Base-by-base conservation (phyloP, 2,797 vertebrate species). In the Gallirallus australis region DNA sequence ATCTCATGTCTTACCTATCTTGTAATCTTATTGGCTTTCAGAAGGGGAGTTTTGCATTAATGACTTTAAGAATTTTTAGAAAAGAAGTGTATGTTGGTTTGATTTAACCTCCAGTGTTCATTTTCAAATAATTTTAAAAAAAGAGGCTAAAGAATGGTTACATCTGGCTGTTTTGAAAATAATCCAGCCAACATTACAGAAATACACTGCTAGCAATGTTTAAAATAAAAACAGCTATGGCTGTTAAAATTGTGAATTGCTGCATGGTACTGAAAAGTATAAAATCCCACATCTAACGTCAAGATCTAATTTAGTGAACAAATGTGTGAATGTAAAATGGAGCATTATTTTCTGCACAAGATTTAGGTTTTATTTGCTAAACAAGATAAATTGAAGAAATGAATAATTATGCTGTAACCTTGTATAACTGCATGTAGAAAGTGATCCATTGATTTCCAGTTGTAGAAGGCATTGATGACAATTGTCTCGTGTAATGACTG, bases 301-400 rank as follows among this genome's bases (percentile, higher is more conserved):
- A n/a, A 78, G 30, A 33, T 76, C 25, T 82, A 1, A 73, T 92
- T 95, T 47, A 70, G 2, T 76, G 60, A 86, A 69, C 37, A 52
- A 61, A 90, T 72, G 30, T 1, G 4, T 72, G 66, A 56, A 50
- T 0, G 0, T 73, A 50, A 92, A 89, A 79, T 21, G 8, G 50
- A 66, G 23, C 13, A 10, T 94, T 90, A 71, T 96, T 93, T 94
- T 92, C 70, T 95, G 60, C 23, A 37, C 40, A 45, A 92, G 39
- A 64, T 64, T 5, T 56, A 42, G 48, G 25, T 73, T 87, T 92
- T 79, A 21, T 50, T 90, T 56, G 52, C 59, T 89, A 40, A 90
- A 85, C 71, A 54, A 14, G 72, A 50, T 60, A 60, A 82, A 90
- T 73, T 17, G 89, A 66, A 89, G 17, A 79, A 93, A 54, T 63